A percentile compares a stretch with the other conserved stretches of the same genome.
Evolutionary conservation across 2,888 invertebrate genomes (phyloP).

Genomic region (Polia nebulosa): DNA sequence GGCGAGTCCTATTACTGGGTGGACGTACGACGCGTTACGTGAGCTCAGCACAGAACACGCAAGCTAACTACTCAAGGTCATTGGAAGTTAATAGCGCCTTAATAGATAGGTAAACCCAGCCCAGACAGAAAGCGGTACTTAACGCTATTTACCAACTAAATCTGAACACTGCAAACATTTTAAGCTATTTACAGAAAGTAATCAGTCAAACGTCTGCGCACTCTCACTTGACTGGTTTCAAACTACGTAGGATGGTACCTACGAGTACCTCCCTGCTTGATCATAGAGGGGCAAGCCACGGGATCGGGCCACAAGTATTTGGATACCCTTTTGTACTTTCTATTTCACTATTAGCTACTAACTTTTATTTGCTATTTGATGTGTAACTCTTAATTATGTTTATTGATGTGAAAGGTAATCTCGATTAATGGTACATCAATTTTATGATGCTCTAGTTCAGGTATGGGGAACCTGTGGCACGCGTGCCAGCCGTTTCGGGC

Average conservation of each 20-base stretch:
- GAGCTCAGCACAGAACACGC: too few relatives aligned
- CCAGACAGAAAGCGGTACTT: slow-evolving; percentile 10
- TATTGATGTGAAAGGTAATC: slow-evolving; percentile 17
- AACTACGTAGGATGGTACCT: background rate
- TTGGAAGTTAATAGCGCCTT: too few relatives aligned
- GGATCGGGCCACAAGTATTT: slow-evolving; percentile 4
- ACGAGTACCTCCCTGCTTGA: background rate
- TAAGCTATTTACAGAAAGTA: slow-evolving; percentile 46
- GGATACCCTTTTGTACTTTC: slow-evolving; percentile 37
- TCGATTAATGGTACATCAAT: background rate
- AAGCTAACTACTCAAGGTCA: too few relatives aligned
- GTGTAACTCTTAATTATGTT: slow-evolving; percentile 7
- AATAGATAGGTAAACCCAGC: background rate
- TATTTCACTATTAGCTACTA: slow-evolving; percentile 4
- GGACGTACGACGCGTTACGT: too few relatives aligned
- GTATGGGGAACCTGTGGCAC: too few relatives aligned
- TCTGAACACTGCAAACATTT: slow-evolving; percentile 23
- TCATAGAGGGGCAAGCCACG: background rate
- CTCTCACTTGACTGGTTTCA: slow-evolving; percentile 28
- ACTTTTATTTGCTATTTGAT: slow-evolving; percentile 9
- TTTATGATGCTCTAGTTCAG: background rate
- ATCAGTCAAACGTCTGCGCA: slow-evolving; percentile 13
- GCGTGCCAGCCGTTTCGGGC: too few relatives aligned
- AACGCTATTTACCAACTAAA: slow-evolving; percentile 11
- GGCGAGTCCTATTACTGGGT: too few relatives aligned